Percentiles rank a stretch among this genome's conserved stretches.
These are phyloP conservation scores for Solen grandis DNA, from an alignment of 1,140 invertebrate species.

Conservation along the genomic window DNA sequence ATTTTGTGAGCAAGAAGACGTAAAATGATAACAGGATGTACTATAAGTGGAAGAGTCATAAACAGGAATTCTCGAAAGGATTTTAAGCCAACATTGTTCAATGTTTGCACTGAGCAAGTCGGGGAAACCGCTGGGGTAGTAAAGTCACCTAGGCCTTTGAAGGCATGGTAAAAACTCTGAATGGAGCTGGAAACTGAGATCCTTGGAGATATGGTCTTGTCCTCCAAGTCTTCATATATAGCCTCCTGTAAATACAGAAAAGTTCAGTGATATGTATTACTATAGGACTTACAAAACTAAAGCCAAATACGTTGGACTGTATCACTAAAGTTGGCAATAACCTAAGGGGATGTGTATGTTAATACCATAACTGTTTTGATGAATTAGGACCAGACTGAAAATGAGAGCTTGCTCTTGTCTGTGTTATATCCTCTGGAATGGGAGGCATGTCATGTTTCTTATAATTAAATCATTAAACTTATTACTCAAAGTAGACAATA, in stretches of 20 bases:
- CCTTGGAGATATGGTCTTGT: constrained; percentile 49
- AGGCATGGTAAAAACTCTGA: constrained; percentile 62
- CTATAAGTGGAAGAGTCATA: constrained; percentile 82
- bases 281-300: no score
- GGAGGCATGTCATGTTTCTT: no score
- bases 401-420: no score
- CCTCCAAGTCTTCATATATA: constrained; percentile 65
- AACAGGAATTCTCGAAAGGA: constrained; percentile 77
- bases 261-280: no score
- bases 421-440: no score
- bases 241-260: constrained; percentile 68
- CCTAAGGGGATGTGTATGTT: no score
- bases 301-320: no score
- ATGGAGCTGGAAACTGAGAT: constrained; percentile 64
- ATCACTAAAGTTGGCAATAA: no score
- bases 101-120: constrained; percentile 70
- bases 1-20: constrained; percentile 84
- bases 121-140: constrained; percentile 72
- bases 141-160: constrained; percentile 32
- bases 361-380: no score
- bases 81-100: constrained; percentile 66
- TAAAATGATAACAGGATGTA: constrained; percentile 85
- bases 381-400: no score
- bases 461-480: no score
- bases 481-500: no score